Conservation (phyloP, 2,113 vertebrate genomes). For the Equus przewalskii region DNA sequence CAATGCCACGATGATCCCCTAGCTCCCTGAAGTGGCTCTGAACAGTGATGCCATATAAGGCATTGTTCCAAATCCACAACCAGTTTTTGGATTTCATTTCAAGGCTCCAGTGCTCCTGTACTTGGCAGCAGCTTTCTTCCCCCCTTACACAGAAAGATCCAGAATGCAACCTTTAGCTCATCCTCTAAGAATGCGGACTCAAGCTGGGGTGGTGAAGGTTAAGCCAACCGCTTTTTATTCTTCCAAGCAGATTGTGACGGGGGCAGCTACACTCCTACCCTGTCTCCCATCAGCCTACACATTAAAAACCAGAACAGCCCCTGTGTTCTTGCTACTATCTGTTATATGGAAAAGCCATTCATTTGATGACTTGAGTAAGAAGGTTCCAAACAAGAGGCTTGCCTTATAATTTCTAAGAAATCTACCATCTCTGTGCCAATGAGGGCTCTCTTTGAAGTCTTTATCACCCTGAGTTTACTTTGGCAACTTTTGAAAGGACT, state of each 20-base stretch:
- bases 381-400: neutral
- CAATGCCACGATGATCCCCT: constrained; percentile 4
- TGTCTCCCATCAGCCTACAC: neutral
- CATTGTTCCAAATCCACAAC: constrained; percentile 39
- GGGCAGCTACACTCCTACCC: neutral
- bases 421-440: constrained; percentile 8
- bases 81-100: constrained; percentile 62
- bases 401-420: constrained; percentile 58
- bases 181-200: constrained; percentile 45
- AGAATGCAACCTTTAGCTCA: constrained; percentile 11
- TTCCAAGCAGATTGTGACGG: neutral
- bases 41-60: constrained; percentile 46
- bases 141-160: constrained; percentile 64
- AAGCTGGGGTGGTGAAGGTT: constrained; percentile 30
- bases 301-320: neutral
- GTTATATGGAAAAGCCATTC: constrained; percentile 24
- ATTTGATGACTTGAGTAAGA: constrained; percentile 24
- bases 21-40: constrained; percentile 53
- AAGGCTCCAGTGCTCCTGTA: constrained; percentile 57
- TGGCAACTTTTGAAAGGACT: constrained; percentile 50
- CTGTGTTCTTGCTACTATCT: constrained; percentile 11
- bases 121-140: constrained; percentile 61
- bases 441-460: neutral
- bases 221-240: constrained; percentile 50
- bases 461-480: constrained; percentile 32